phyloP scores from a whole-genome alignment of 2,888 invertebrate genomes.

The Scaptomyza tumidula region DNA sequence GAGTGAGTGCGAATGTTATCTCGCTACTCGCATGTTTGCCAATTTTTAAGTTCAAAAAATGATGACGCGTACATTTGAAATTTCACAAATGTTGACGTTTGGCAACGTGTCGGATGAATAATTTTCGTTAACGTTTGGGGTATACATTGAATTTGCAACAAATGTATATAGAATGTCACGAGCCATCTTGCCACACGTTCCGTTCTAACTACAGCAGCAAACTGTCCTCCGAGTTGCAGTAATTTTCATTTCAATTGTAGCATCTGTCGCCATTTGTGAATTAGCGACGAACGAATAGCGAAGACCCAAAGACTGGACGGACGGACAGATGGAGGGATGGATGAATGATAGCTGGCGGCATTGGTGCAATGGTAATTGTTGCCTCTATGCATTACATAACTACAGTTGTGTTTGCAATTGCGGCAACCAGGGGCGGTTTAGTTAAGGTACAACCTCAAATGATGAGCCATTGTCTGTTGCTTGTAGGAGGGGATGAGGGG shows the following conservation, averaged over 20 bases:
- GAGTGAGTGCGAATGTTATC: not conserved
- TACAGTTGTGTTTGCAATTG: constrained; percentile 73
- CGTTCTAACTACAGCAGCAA: constrained; percentile 13
- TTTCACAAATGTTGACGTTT: constrained; percentile 53
- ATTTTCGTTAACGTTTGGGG: constrained; percentile 37
- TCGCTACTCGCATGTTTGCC: constrained; percentile 19
- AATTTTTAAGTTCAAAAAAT: constrained; percentile 31
- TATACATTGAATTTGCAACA: constrained; percentile 4
- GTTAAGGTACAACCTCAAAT: constrained; percentile 38
- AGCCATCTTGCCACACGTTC: constrained; percentile 33
- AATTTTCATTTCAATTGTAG: constrained; percentile 73
- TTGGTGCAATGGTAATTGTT: constrained; percentile 62
- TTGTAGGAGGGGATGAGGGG: not conserved
- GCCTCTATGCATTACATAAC: constrained; percentile 75
- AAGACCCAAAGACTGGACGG: not conserved
- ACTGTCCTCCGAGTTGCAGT: constrained; percentile 42
- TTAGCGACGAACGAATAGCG: constrained; percentile 6
- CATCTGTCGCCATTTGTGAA: constrained; percentile 59
- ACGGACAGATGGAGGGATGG: constrained; percentile 3
- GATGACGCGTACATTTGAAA: constrained; percentile 32
- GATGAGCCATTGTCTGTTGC: constrained; percentile 65
- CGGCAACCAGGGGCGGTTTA: constrained; percentile 42
- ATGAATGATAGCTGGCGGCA: not conserved
- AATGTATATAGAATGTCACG: constrained; percentile 25
- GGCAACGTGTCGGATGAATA: constrained; percentile 63